phyloP scores from a whole-genome alignment of 2,113 vertebrate genomes.

The Labrus mixtus region DNA sequence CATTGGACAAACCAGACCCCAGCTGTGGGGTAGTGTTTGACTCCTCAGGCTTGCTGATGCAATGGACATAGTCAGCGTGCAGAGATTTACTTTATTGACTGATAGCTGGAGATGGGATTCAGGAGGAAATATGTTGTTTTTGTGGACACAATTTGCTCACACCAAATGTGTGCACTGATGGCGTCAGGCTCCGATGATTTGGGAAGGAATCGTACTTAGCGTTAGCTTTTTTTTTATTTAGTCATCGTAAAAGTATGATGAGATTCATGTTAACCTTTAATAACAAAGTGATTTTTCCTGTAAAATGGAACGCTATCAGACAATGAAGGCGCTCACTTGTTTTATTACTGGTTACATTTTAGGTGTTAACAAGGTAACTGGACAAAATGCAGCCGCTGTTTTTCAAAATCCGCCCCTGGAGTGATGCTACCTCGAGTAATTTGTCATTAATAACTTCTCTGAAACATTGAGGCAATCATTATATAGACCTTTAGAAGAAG shows the following conservation, averaged over 20 bases:
- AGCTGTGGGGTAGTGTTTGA: slow-evolving; percentile 87
- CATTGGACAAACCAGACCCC: slow-evolving; percentile 79
- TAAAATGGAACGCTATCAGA: not conserved
- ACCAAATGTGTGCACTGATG: slow-evolving; percentile 6
- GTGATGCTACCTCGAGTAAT: not conserved
- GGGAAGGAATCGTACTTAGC: not conserved
- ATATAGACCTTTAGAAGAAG: not conserved
- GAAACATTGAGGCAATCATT: not conserved
- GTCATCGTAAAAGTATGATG: not conserved
- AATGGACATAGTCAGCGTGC: slow-evolving; percentile 87
- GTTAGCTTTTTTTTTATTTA: slow-evolving; percentile 5
- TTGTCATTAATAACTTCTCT: not conserved
- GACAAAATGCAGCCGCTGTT: not conserved
- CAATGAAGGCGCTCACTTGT: not conserved
- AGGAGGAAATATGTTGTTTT: slow-evolving; percentile 17
- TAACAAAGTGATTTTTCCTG: too few relatives aligned
- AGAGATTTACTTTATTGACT: slow-evolving; percentile 50
- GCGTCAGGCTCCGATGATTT: not conserved
- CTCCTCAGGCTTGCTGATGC: slow-evolving; percentile 88
- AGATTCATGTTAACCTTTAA: too few relatives aligned
- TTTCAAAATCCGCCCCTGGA: not conserved
- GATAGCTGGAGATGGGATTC: slow-evolving; percentile 26
- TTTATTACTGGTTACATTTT: not conserved
- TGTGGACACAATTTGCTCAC: slow-evolving; percentile 19
- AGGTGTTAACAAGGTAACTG: not conserved